These are phyloP conservation scores for Neomonachus schauinslandi DNA, from an alignment of 2,113 vertebrate species.

Conservation along the genomic window DNA sequence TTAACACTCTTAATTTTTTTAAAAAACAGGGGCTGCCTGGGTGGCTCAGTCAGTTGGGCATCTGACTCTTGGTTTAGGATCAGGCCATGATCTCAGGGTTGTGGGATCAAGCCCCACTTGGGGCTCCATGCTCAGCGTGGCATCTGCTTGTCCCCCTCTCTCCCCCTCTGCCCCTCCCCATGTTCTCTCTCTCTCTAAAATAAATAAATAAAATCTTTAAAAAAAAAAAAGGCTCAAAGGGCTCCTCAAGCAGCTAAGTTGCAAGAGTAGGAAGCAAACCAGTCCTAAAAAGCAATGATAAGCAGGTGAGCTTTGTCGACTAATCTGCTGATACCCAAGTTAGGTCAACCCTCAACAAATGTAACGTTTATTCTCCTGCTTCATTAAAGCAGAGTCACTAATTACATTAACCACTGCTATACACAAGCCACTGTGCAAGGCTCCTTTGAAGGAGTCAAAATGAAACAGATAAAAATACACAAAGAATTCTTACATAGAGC, in stretches of 20 bases:
- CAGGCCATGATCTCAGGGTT: not conserved
- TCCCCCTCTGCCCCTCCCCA: no score
- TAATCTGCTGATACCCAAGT: not conserved
- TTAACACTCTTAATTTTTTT: not conserved
- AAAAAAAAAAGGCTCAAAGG: not conserved
- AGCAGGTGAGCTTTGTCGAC: not conserved
- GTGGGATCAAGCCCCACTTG: not conserved
- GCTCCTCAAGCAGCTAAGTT: not conserved
- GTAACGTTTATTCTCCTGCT: not conserved
- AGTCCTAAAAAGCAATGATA: not conserved
- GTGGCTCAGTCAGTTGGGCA: not conserved
- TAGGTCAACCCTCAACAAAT: not conserved
- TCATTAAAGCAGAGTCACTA: conserved; percentile 1
- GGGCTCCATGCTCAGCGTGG: not conserved
- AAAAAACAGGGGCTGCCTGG: not conserved
- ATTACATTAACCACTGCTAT: not conserved
- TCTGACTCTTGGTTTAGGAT: not conserved
- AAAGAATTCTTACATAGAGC: not conserved
- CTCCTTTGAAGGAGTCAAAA: not conserved
- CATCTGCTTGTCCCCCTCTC: not conserved
- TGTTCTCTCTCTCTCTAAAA: not conserved
- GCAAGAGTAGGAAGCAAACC: not conserved
- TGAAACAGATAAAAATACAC: not conserved
- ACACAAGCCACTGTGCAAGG: not conserved
- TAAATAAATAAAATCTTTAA: not conserved